Evolutionary conservation across 2,888 invertebrate genomes (phyloP), one percentile per base, ranked within the genome.

Genomic region (Cistogaster globosa): DNA sequence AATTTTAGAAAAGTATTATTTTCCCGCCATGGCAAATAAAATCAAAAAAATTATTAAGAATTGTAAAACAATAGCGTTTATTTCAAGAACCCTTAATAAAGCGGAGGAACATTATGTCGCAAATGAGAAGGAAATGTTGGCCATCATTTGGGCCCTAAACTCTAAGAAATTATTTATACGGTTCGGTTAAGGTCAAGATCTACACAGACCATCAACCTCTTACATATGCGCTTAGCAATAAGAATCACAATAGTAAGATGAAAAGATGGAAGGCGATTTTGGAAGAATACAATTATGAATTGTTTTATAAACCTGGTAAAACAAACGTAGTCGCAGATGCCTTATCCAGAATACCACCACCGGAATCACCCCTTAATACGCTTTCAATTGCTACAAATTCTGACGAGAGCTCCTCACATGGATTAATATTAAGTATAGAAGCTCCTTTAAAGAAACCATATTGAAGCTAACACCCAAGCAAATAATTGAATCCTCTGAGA

Each of bases 61-160:
- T n/a, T n/a, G n/a, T 2, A 83, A 36, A 55, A 80, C 80, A 26
- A 75, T 81, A 9, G 16, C 69, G 5, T 71, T 72, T 20, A 76
- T 86, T 6, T 86, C 76, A 1, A 20, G 72, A 36, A 80, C 76
- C n/a, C 42, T 83, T 0, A 72, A 48, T 16, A 80, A 76, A 63
- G 14, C 72, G 0, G 75, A 86, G 22, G 83, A 86, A 32, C 26
- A 67, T 16, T 83, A 63, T 20, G 74, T 83, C 0, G 42, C 83
- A 2, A 86, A 86, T 18, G 86, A 83, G 42, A 82, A 75, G 32
- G 81, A 85, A 18, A 68, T 85, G 53, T 45, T 82, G 0, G 85
- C 78, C 1, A 82, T 85, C 1, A 51, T 78, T 0, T 82, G 45
- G 45, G 12, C 45, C 1, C 16, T 48, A 4, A 48, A 48, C 0